phyloP scores from a whole-genome alignment of 2,888 invertebrate species.

The Chironomus riparius region DNA sequence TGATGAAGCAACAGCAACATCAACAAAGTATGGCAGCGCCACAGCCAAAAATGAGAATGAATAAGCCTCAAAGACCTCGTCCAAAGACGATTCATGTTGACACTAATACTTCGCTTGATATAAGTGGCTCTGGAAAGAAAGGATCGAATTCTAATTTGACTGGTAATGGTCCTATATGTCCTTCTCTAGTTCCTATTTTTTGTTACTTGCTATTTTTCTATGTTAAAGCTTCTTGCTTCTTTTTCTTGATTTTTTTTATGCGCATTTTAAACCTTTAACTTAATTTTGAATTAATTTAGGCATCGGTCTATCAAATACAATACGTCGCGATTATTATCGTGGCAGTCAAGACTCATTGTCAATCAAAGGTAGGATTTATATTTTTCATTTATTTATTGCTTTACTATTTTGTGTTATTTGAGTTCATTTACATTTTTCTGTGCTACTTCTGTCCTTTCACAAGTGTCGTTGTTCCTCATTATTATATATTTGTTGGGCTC shows the following conservation, averaged over 20 bases:
- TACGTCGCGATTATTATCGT: slow-evolving; percentile 85
- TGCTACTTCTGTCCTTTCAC: too few species aligned
- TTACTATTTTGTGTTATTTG: too few species aligned
- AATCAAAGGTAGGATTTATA: slow-evolving; percentile 57
- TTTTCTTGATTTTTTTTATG: slow-evolving; percentile 32
- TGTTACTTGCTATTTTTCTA: slow-evolving; percentile 28
- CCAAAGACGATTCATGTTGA: slow-evolving; percentile 90
- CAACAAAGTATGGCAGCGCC: slow-evolving; percentile 36
- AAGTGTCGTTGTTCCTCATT: not conserved
- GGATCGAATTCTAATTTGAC: slow-evolving; percentile 75
- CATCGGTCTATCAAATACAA: slow-evolving; percentile 49
- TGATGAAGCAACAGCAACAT: slow-evolving; percentile 48
- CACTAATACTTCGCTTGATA: slow-evolving; percentile 56
- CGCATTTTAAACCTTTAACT: slow-evolving; percentile 28
- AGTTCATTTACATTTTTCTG: too few species aligned
- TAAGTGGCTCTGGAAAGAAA: slow-evolving; percentile 65
- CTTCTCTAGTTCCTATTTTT: slow-evolving; percentile 14
- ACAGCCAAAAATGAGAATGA: slow-evolving; percentile 54
- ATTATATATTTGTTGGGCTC: too few species aligned
- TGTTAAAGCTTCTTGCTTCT: slow-evolving; percentile 21
- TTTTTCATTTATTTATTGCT: slow-evolving; percentile 29
- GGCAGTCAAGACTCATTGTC: slow-evolving; percentile 86
- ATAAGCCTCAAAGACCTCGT: slow-evolving; percentile 59
- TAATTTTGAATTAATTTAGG: slow-evolving; percentile 30
- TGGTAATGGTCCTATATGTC: slow-evolving; percentile 46